Conservation (phyloP, 2,113 vertebrate species). For the Emberiza fucata region DNA sequence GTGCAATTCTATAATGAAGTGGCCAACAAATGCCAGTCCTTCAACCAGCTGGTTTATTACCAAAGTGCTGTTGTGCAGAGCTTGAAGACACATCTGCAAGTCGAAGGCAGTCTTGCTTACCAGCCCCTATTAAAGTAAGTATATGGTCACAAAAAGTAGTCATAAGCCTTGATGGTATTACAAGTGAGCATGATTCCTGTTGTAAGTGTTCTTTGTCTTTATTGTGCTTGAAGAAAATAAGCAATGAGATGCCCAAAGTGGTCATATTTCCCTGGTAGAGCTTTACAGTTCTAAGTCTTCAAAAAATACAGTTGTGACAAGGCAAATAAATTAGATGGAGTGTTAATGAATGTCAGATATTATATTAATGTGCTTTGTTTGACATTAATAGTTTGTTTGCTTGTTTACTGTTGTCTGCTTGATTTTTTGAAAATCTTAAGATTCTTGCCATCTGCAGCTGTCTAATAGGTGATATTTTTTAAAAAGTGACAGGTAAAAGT, state of each 20-base stretch:
- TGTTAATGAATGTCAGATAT: neutral
- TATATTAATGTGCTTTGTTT: neutral
- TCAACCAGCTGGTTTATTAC: constrained; percentile 94
- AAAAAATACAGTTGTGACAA: neutral
- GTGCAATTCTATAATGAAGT: constrained; percentile 89
- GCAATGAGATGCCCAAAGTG: neutral
- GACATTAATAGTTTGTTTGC: neutral
- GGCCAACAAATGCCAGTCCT: constrained; percentile 88
- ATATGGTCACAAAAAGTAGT: neutral
- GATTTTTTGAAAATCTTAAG: neutral
- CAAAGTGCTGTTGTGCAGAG: constrained; percentile 86
- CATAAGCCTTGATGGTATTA: neutral
- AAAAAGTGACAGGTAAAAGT: neutral
- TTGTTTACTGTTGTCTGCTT: neutral
- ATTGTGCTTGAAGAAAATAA: neutral
- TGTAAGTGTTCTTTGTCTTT: neutral
- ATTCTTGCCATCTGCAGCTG: neutral
- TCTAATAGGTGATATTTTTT: neutral
- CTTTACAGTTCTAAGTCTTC: neutral
- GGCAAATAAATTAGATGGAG: neutral
- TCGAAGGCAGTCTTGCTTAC: constrained; percentile 85
- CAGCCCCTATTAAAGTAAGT: constrained; percentile 94
- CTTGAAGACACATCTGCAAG: constrained; percentile 86
- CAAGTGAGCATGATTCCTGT: neutral
- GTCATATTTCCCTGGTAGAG: neutral